Base-by-base conservation (phyloP, 2,888 invertebrate genomes). In the Helobdella robusta region DNA sequence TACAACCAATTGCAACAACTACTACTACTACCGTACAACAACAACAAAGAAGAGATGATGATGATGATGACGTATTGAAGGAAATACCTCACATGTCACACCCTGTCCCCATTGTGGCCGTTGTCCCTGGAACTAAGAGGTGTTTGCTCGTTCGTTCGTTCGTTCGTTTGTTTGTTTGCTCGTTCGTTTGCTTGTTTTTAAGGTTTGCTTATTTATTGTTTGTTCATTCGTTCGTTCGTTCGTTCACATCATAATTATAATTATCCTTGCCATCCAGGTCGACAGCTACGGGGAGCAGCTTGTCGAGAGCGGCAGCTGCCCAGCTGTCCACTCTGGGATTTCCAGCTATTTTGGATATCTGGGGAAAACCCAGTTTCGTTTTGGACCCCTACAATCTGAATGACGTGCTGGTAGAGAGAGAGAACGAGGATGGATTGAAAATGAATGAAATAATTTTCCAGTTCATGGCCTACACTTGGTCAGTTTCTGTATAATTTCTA, bases 381-480 rank as follows among this genome's bases (percentile, higher is more conserved):
- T 74, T 81, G 46, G 80, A 81, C 69, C 75, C 78, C 0, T 70
- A 71, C 8, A 73, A 74, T 36, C 64, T 68, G 8, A 62, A 71
- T n/a, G 68, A 67, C 15, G 73, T 77, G 48, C 72, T 73, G 36
- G 58, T 77, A 58, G 71, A 72, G 11, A 73, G 74, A 63, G 81
- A 82, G 68, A 70, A 73, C 36, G 72, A 72, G 20, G 81, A 81
- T 70, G 74, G 76, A 18, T 73, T 82, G 23, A 77, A 77, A 64
- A 75, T 76, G 66, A 81, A 81, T 69, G 81, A 82, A 70, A 75
- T 82, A 61, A 73, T 79, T 30, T 74, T 83, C 64, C 82, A 82
- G 73, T 80, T 83, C 73, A 69, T 82, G 66, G 82, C 81, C 15
- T 78, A 78, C 69, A 77, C 79, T 66, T 76, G 75, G 81, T 81